These are phyloP conservation scores for Lipotes vexillifer DNA, from an alignment of 2,113 vertebrate genomes.

Conservation along the genomic window DNA sequence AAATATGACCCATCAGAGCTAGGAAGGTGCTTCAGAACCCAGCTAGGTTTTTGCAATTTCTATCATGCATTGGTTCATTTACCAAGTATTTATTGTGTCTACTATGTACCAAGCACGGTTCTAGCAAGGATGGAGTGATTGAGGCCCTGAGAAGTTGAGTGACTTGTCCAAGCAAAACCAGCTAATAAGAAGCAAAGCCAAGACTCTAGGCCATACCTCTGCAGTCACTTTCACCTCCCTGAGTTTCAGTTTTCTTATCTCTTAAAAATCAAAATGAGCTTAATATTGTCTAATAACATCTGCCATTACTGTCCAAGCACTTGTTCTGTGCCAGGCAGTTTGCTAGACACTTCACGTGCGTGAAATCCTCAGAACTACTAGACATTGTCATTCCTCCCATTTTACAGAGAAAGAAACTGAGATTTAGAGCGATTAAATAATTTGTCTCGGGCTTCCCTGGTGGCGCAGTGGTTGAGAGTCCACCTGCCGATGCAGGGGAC, in stretches of 20 bases:
- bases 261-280: background rate
- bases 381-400: background rate
- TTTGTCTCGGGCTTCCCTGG: background rate
- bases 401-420: slow-evolving; percentile 21
- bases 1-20: background rate
- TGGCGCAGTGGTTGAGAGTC: too few species aligned
- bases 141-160: background rate
- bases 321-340: background rate
- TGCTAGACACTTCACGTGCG: background rate
- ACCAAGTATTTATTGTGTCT: background rate
- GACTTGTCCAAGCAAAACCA: background rate
- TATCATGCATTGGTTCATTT: background rate
- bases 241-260: background rate
- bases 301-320: background rate
- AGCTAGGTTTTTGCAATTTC: background rate
- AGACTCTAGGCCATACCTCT: background rate
- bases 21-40: background rate
- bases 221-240: background rate
- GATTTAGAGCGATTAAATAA: background rate
- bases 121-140: background rate
- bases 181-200: background rate
- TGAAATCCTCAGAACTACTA: background rate
- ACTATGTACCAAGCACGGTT: background rate
- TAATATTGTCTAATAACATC: background rate
- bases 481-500: too few species aligned